Evolutionary conservation across 2,113 vertebrate species (phyloP).

Genomic region (Orthonyx spaldingii): DNA sequence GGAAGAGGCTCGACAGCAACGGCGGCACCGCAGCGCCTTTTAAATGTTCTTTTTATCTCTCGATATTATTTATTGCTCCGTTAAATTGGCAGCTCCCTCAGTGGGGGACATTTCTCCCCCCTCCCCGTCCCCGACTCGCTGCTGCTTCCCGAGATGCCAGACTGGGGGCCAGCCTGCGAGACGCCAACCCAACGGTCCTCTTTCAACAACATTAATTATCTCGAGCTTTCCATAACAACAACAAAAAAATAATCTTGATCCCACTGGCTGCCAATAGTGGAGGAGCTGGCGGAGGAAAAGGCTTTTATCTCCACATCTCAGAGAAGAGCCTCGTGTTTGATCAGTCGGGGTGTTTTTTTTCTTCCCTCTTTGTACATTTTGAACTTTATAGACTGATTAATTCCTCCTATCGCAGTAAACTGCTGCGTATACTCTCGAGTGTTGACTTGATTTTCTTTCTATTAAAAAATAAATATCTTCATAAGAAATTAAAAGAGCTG

Average conservation of each 20-base stretch:
- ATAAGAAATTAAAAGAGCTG: slow-evolving; percentile 71
- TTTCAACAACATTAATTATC: slow-evolving; percentile 87
- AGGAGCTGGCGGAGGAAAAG: slow-evolving; percentile 64
- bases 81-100: slow-evolving; percentile 61
- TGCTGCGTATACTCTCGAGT: slow-evolving; percentile 55
- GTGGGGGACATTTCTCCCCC: slow-evolving; percentile 28
- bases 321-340: slow-evolving; percentile 69
- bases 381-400: slow-evolving; percentile 76
- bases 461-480: slow-evolving; percentile 63
- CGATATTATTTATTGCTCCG: slow-evolving; percentile 69
- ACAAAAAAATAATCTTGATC: slow-evolving; percentile 66
- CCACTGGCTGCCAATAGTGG: slow-evolving; percentile 75
- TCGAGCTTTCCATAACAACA: slow-evolving; percentile 77
- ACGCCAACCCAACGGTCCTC: slow-evolving; percentile 77
- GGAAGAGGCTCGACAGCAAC: not conserved
- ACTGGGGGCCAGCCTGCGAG: slow-evolving; percentile 77
- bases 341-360: slow-evolving; percentile 33
- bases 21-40: not conserved
- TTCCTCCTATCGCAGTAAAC: slow-evolving; percentile 68
- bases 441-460: slow-evolving; percentile 70
- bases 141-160: slow-evolving; percentile 77
- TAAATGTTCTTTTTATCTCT: slow-evolving; percentile 38
- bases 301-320: slow-evolving; percentile 76
- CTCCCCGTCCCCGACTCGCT: not conserved
- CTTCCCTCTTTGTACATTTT: slow-evolving; percentile 56